Conservation (phyloP, 2,797 vertebrate genomes). For the Vultur gryphus region DNA sequence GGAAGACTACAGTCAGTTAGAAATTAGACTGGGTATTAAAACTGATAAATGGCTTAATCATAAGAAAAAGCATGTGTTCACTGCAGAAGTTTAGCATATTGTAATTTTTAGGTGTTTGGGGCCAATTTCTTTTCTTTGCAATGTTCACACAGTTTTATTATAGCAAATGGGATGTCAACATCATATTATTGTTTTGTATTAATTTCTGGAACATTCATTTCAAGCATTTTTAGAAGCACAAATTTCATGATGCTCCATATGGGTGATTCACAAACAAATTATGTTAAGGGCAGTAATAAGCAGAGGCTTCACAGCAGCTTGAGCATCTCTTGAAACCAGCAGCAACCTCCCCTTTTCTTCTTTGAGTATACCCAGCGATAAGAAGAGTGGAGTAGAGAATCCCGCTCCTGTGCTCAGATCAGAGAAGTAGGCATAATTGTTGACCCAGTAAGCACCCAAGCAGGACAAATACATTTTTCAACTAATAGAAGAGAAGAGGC, state of each 20-base stretch:
- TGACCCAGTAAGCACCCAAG: not conserved
- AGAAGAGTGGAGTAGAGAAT: not conserved
- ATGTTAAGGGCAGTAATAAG: not conserved
- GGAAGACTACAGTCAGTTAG: conserved; percentile 14
- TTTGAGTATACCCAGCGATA: not conserved
- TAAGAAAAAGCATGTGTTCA: not conserved
- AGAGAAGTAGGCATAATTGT: not conserved
- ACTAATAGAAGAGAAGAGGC: not conserved
- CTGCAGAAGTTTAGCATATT: not conserved
- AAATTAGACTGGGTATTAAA: conserved; percentile 20
- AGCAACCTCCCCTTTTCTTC: not conserved
- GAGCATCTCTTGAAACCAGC: not conserved
- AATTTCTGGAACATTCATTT: not conserved
- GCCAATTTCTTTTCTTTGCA: not conserved
- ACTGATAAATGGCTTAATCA: not conserved
- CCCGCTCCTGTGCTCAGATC: not conserved
- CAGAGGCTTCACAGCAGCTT: not conserved
- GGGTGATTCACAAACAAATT: not conserved
- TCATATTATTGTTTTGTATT: not conserved
- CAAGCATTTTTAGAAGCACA: not conserved
- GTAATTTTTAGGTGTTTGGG: not conserved
- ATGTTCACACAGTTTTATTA: not conserved
- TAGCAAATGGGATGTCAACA: not conserved
- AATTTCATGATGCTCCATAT: not conserved
- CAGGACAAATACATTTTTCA: not conserved